phyloP scores from a whole-genome alignment of 1,140 invertebrate genomes.

The Chelonus insularis region DNA sequence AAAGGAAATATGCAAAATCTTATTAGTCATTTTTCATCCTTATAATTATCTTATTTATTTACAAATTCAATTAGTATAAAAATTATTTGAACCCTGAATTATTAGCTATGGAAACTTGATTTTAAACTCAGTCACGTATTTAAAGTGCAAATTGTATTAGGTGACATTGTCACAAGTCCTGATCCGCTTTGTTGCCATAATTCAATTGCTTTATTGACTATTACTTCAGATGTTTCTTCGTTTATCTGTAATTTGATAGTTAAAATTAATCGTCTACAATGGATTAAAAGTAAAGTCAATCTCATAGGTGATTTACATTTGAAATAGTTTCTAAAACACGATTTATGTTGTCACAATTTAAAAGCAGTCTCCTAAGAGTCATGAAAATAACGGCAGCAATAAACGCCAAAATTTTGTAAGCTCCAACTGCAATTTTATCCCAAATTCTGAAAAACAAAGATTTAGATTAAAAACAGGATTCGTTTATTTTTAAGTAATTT shows the following conservation, averaged over 20 bases:
- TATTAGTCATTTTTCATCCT: too few species aligned
- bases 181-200: constrained; percentile 70
- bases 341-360: constrained; percentile 65
- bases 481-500: neutral
- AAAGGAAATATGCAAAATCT: constrained; percentile 24
- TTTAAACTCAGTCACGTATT: too few species aligned
- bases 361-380: constrained; percentile 67
- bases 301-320: constrained; percentile 54
- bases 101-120: neutral
- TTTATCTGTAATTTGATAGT: constrained; percentile 63
- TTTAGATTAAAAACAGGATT: neutral
- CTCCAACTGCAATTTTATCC: constrained; percentile 86
- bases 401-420: constrained; percentile 78
- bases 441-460: constrained; percentile 70
- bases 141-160: constrained; percentile 18
- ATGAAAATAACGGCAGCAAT: constrained; percentile 74
- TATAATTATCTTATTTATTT: neutral
- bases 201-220: constrained; percentile 79
- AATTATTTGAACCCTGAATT: too few species aligned
- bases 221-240: constrained; percentile 74
- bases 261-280: too few species aligned
- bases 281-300: neutral
- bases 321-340: constrained; percentile 68
- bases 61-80: too few species aligned
- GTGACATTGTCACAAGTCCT: constrained; percentile 37